These are phyloP conservation scores for Mythimna impura DNA, from an alignment of 2,888 invertebrate species.

Conservation along the genomic window DNA sequence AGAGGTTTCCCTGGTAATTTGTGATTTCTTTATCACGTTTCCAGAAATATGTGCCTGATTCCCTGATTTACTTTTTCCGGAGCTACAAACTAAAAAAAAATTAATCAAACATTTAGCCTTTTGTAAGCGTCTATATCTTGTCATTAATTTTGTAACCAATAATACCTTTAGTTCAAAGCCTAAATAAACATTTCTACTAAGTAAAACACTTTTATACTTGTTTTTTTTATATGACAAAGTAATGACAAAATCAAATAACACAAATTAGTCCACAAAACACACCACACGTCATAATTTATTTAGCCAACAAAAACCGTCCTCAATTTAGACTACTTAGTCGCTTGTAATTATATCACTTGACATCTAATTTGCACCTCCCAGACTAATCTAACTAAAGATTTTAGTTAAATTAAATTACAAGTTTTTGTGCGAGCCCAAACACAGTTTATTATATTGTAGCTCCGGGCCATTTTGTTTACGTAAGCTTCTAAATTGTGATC, in stretches of 20 bases:
- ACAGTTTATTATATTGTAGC: slow-evolving; percentile 25
- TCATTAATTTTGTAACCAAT: too few relatives aligned
- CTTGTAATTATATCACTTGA: slow-evolving; percentile 36
- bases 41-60: too few relatives aligned
- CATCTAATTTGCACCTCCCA: slow-evolving; percentile 27
- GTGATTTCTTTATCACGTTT: too few relatives aligned
- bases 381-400: slow-evolving; percentile 28
- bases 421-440: slow-evolving; percentile 33
- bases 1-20: too few relatives aligned
- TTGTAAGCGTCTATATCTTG: too few relatives aligned
- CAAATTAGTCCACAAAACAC: slow-evolving; percentile 3
- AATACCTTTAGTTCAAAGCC: too few relatives aligned
- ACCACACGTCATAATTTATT: background rate
- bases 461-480: slow-evolving; percentile 8
- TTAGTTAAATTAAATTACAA: slow-evolving; percentile 38
- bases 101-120: too few relatives aligned
- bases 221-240: too few relatives aligned
- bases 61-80: too few relatives aligned
- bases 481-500: slow-evolving; percentile 20
- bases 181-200: too few relatives aligned
- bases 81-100: too few relatives aligned
- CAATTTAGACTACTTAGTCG: background rate
- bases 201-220: too few relatives aligned
- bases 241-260: background rate
- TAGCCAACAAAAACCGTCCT: background rate